Conservation (phyloP, 2,888 invertebrate species). For the Melieria omissa region DNA sequence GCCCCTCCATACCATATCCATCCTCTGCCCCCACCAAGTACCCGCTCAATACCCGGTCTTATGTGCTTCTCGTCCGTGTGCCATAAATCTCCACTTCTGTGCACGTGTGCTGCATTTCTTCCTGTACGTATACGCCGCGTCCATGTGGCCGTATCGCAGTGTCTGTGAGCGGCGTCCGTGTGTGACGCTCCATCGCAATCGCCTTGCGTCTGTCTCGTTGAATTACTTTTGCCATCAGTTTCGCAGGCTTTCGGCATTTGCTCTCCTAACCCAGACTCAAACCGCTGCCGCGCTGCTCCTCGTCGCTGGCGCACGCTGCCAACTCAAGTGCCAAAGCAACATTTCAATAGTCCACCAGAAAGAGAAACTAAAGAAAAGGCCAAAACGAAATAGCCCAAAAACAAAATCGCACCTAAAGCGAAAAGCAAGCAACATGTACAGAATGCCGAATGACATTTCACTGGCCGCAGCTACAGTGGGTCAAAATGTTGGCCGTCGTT, state of each 20-base stretch:
- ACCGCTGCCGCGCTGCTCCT: constrained; percentile 34
- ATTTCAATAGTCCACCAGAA: too few relatives aligned
- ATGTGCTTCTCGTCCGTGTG: constrained; percentile 25
- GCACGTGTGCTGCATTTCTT: constrained; percentile 14
- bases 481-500: too few relatives aligned
- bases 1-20: neutral
- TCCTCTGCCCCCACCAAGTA: too few relatives aligned
- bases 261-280: constrained; percentile 50
- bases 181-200: constrained; percentile 4
- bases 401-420: too few relatives aligned
- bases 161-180: neutral
- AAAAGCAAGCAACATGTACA: too few relatives aligned
- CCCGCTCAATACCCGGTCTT: too few relatives aligned
- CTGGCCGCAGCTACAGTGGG: too few relatives aligned
- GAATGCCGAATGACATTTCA: too few relatives aligned
- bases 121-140: neutral
- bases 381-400: too few relatives aligned
- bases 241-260: constrained; percentile 23
- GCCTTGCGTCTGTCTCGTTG: constrained; percentile 2
- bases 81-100: constrained; percentile 19
- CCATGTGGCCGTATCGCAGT: constrained; percentile 22
- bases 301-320: neutral
- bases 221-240: constrained; percentile 8
- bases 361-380: too few relatives aligned
- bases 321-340: neutral